Evolutionary conservation across 2,113 vertebrate species (phyloP).

Genomic region (Malurus cyaneus): DNA sequence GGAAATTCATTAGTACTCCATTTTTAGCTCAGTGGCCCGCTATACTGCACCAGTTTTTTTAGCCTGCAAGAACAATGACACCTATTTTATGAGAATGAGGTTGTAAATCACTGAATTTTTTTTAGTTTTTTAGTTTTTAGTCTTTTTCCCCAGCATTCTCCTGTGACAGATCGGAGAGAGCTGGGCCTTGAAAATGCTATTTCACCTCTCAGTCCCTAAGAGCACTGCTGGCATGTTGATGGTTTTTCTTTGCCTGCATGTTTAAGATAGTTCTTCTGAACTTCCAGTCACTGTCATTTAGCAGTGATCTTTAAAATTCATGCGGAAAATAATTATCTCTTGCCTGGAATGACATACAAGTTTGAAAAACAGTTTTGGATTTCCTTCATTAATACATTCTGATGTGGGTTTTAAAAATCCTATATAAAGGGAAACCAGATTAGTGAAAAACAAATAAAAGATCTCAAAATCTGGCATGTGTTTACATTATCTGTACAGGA

Average conservation of each 20-base stretch:
- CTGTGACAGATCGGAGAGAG: conserved; percentile 9
- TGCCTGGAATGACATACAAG: background rate
- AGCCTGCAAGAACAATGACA: conserved; percentile 61
- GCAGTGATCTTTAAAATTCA: background rate
- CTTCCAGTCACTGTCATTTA: background rate
- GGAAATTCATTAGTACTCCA: conserved; percentile 66
- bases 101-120: conserved; percentile 59
- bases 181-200: conserved; percentile 18
- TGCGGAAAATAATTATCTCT: background rate
- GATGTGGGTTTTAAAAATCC: background rate
- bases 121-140: conserved; percentile 1
- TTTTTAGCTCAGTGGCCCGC: conserved; percentile 62
- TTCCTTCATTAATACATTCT: background rate
- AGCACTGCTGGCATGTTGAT: background rate
- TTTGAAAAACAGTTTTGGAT: background rate
- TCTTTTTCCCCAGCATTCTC: conserved; percentile 43
- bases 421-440: background rate
- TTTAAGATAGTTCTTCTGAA: conserved; percentile 7
- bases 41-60: conserved; percentile 30
- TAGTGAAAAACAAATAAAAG: background rate
- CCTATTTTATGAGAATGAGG: conserved; percentile 59
- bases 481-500: background rate
- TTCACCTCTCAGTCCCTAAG: background rate
- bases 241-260: background rate
- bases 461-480: background rate